Base-by-base conservation (phyloP, 2,113 vertebrate species). In the Chaetura pelagica region DNA sequence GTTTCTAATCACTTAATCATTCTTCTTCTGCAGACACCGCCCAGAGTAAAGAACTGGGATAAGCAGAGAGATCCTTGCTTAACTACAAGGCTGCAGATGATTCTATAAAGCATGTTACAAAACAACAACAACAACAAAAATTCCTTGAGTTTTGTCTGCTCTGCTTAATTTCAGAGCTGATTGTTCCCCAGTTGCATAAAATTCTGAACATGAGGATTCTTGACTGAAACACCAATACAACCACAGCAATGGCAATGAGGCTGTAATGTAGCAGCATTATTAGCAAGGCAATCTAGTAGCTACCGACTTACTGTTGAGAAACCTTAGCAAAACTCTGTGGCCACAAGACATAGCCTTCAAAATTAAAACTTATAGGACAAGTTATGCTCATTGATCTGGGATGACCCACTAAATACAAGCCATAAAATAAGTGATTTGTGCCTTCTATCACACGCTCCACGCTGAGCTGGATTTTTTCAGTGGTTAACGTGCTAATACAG, bases 1-100 rank as follows among this genome's bases (percentile, higher is more conserved):
- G 73, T 83, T 94, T 96, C 90, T 95, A 42, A 61, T 86, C 66
- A 82, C 66, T 90, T 93, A 96, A 89, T 97, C 93, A 95, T 89
- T 48, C 34, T 63, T 74, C 48, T 77, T 62, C 66, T 91, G 58
- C 58, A 84, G 90, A 67, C 85, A 95, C 80, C 86, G 80, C 93
- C 95, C 94, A 80, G 62, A 90, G 64, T 44, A 91, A 94, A 91
- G 85, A 90, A 87, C 5, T 62, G 54, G 68, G 34, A n/a, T 52
- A 88, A 73, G 64, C 40, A 88, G 51, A 64, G 54, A 86, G 90
- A 92, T 54, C 22, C 40, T 84, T 68, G 52, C 44, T 80, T 73
- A 84, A 72, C 26, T 91, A 63, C 24, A 58, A 38, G 52, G 27
- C 69, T 69, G 5, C 51, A 73, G 54, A 87, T 32, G 9, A 90